These are phyloP conservation scores for Lithophane semibrunnea DNA, from an alignment of 2,888 invertebrate genomes.

Conservation along the genomic window DNA sequence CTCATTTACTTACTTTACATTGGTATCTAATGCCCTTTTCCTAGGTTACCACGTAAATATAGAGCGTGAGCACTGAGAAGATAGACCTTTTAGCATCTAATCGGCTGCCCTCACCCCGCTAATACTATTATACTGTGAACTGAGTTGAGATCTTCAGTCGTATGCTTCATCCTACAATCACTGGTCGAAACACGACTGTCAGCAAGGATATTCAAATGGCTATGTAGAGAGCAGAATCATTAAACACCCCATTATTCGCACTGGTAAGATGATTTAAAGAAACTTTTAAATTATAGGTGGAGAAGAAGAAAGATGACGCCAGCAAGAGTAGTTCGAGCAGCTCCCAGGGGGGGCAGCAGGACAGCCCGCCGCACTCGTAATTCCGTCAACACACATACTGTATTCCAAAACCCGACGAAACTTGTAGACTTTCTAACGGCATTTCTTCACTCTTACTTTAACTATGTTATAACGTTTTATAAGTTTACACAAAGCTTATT, in stretches of 20 bases:
- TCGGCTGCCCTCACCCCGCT: not conserved
- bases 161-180: not conserved
- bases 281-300: conserved; percentile 76
- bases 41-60: not conserved
- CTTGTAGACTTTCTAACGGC: conserved; percentile 57
- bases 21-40: not conserved
- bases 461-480: conserved; percentile 52
- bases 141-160: not conserved
- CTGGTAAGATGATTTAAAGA: not conserved
- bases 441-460: conserved; percentile 59
- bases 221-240: not conserved
- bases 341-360: conserved; percentile 82
- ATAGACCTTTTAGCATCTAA: not conserved
- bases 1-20: not conserved
- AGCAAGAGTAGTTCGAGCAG: conserved; percentile 82
- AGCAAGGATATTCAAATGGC: not conserved
- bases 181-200: too few relatives aligned
- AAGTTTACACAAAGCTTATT: conserved; percentile 55
- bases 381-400: conserved; percentile 53
- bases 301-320: conserved; percentile 84
- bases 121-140: not conserved
- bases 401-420: conserved; percentile 57
- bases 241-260: not conserved
- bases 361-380: conserved; percentile 81
- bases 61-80: not conserved